phyloP scores from a whole-genome alignment of 2,888 invertebrate species.

The Torymus aiolomorphi region DNA sequence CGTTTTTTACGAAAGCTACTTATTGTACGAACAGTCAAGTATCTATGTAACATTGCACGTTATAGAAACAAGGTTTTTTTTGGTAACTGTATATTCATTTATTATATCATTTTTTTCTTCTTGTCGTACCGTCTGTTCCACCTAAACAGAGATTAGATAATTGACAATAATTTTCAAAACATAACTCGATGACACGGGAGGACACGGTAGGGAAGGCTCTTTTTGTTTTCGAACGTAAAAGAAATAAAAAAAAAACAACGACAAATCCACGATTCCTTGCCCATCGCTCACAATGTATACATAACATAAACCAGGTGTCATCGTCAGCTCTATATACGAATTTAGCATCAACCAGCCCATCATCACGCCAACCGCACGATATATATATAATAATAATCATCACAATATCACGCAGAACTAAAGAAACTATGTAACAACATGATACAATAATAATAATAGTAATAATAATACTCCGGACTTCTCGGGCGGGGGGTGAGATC shows the following conservation, averaged over 20 bases:
- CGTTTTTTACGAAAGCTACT: constrained; percentile 48
- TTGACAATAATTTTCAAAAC: neutral
- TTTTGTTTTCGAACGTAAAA: too few species aligned
- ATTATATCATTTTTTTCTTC: too few species aligned
- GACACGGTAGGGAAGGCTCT: too few species aligned
- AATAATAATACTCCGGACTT: neutral
- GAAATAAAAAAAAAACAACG: too few species aligned
- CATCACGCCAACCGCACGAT: neutral
- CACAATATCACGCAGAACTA: too few species aligned
- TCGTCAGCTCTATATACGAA: constrained; percentile 14
- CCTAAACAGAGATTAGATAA: too few species aligned
- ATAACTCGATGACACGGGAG: neutral
- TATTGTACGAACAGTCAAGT: constrained; percentile 57
- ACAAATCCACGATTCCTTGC: too few species aligned
- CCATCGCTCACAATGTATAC: too few species aligned
- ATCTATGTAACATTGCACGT: constrained; percentile 21
- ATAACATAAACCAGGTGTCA: constrained; percentile 1
- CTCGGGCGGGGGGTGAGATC: neutral
- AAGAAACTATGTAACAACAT: too few species aligned
- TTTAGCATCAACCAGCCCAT: constrained; percentile 34
- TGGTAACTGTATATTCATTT: too few species aligned
- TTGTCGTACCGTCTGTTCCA: too few species aligned
- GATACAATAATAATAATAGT: neutral
- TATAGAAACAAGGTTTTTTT: constrained; percentile 1
- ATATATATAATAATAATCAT: too few species aligned